These are phyloP conservation scores for Lycocerus yunnanus DNA, from an alignment of 2,888 invertebrate genomes.

Conservation along the genomic window DNA sequence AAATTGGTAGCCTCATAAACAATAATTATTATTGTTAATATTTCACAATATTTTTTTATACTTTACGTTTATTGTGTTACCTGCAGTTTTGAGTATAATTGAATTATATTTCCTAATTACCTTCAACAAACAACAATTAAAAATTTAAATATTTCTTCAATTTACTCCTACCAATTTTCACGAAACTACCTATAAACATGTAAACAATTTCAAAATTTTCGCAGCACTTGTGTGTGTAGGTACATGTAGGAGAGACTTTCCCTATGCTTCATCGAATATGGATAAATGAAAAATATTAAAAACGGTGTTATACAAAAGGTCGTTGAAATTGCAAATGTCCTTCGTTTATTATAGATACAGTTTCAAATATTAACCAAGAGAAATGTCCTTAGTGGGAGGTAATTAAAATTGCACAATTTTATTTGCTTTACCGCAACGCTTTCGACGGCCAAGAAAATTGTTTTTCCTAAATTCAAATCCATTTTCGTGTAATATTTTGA, in stretches of 20 bases:
- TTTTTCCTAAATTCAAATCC: neutral
- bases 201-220: neutral
- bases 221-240: neutral
- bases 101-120: neutral
- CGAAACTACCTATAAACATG: neutral
- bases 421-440: neutral
- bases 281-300: neutral
- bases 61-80: neutral
- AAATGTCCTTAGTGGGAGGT: slow-evolving; percentile 32
- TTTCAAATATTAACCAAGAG: slow-evolving; percentile 11
- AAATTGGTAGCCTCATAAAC: neutral
- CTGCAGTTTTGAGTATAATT: neutral
- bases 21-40: neutral
- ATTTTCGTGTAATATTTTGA: neutral
- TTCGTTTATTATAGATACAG: slow-evolving; percentile 9
- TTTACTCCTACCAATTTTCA: neutral
- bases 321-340: slow-evolving; percentile 25
- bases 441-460: neutral
- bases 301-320: slow-evolving; percentile 18
- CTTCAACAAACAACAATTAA: neutral
- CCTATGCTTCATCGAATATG: neutral
- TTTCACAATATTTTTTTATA: neutral
- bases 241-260: neutral
- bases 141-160: neutral
- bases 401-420: slow-evolving; percentile 20